Conservation (phyloP, 2,797 vertebrate genomes). For the Lagorchestes hirsutus region DNA sequence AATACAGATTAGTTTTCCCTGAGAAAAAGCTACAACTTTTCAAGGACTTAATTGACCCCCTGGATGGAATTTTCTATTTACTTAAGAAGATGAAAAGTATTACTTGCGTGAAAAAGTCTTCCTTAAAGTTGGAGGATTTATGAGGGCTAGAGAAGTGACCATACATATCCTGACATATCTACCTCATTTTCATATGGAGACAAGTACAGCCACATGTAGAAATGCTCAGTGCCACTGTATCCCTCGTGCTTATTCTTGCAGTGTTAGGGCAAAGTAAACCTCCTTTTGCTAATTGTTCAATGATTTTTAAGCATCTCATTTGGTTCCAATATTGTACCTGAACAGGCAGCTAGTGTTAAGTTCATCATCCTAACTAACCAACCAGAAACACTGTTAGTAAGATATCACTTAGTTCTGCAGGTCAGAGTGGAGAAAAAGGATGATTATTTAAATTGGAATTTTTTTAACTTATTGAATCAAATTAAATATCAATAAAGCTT, state of each 20-base stretch:
- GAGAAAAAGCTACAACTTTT: not conserved
- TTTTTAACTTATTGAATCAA: not conserved
- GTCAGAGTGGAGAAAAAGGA: not conserved
- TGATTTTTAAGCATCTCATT: not conserved
- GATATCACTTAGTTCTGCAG: conserved; percentile 1
- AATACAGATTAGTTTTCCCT: not conserved
- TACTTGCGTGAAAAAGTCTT: not conserved
- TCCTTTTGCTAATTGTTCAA: not conserved
- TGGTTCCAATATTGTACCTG: not conserved
- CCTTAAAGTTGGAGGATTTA: not conserved
- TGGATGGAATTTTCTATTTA: not conserved
- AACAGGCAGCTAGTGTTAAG: not conserved
- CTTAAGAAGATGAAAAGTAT: not conserved
- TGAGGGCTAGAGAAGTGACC: not conserved
- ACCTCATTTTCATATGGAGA: not conserved
- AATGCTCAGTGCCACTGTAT: not conserved
- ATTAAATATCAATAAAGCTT: not conserved
- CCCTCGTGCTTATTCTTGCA: not conserved
- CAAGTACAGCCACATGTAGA: not conserved
- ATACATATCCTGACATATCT: not conserved
- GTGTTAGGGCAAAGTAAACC: not conserved
- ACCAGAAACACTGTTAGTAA: conserved; percentile 68
- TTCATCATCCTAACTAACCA: not conserved
- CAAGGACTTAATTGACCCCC: not conserved
- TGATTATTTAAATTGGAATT: not conserved